Conservation (phyloP, 1,140 invertebrate genomes). For the Lordiphosa stackelbergi region DNA sequence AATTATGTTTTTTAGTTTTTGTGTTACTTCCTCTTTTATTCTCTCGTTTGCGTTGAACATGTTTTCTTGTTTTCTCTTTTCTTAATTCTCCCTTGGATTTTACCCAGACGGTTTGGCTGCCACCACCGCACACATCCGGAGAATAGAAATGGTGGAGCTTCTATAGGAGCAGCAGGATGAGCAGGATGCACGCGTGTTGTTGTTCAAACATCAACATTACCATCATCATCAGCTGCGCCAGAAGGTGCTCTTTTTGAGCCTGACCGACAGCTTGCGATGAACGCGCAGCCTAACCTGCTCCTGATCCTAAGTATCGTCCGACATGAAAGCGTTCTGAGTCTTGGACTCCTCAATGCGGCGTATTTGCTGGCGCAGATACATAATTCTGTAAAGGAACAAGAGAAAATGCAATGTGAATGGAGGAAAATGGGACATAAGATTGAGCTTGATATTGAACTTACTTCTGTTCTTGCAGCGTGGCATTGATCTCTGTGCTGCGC, state of each 20-base stretch:
- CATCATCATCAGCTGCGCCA: constrained; percentile 71
- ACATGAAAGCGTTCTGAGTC: constrained; percentile 91
- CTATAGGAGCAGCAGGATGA: constrained; percentile 18
- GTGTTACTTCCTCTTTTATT: constrained; percentile 27
- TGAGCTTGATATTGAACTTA: constrained; percentile 72
- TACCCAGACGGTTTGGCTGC: not conserved
- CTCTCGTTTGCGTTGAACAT: constrained; percentile 8
- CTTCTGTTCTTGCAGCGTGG: constrained; percentile 98
- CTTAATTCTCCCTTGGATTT: not conserved
- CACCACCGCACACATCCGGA: constrained; percentile 16
- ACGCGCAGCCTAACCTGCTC: constrained; percentile 72
- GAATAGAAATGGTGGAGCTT: not conserved
- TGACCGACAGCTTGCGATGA: constrained; percentile 69
- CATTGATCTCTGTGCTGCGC: constrained; percentile 96
- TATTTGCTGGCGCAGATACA: constrained; percentile 94
- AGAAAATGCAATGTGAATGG: constrained; percentile 33
- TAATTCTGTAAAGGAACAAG: constrained; percentile 81
- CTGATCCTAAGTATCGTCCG: constrained; percentile 77
- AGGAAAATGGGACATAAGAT: not conserved
- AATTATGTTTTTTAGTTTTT: constrained; percentile 49
- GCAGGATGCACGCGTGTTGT: constrained; percentile 26
- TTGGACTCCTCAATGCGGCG: constrained; percentile 92
- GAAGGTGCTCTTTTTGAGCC: constrained; percentile 67
- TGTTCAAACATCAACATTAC: constrained; percentile 32
- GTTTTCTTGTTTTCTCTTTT: constrained; percentile 9